Evolutionary conservation across 2,113 vertebrate genomes (phyloP).

Genomic region (Speoplatyrhinus poulsoni): DNA sequence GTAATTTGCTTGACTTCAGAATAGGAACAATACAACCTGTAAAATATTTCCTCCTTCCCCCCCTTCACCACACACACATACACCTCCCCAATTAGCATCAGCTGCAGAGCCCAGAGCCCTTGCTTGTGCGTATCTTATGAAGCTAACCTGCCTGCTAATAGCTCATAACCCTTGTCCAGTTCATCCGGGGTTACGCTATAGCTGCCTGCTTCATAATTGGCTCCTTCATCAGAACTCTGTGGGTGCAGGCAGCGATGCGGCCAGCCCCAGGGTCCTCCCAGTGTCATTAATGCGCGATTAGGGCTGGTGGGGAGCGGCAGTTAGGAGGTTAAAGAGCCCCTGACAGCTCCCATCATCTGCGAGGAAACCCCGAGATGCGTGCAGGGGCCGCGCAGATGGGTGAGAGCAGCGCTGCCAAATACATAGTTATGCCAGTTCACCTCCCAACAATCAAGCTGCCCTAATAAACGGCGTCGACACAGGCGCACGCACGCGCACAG

Average conservation of each 20-base stretch:
- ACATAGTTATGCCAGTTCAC: constrained; percentile 96
- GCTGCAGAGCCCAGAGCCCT: constrained; percentile 42
- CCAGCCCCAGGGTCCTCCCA: constrained; percentile 94
- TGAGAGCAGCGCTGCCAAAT: constrained; percentile 91
- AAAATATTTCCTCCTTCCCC: not conserved
- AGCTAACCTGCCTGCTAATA: constrained; percentile 65
- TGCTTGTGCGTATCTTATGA: constrained; percentile 59
- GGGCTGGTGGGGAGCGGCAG: constrained; percentile 97
- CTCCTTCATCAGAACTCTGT: constrained; percentile 82
- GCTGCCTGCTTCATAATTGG: constrained; percentile 70
- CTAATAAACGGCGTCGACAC: constrained; percentile 92
- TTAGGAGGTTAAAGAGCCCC: constrained; percentile 99
- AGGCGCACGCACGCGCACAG: constrained; percentile 76
- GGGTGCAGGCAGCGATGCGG: constrained; percentile 91
- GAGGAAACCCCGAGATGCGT: constrained; percentile 96
- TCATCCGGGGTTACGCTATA: constrained; percentile 63
- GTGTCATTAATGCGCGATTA: constrained; percentile 99
- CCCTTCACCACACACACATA: constrained; percentile 1
- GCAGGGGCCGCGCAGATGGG: constrained; percentile 94
- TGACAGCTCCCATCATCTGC: constrained; percentile 96
- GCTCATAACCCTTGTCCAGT: constrained; percentile 63
- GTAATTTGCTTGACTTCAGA: too few relatives aligned
- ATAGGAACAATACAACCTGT: too few relatives aligned
- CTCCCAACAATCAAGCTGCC: constrained; percentile 91
- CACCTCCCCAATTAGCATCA: constrained; percentile 47